Evolutionary conservation across 2,113 vertebrate genomes (phyloP).

Genomic region (Pedetes capensis): DNA sequence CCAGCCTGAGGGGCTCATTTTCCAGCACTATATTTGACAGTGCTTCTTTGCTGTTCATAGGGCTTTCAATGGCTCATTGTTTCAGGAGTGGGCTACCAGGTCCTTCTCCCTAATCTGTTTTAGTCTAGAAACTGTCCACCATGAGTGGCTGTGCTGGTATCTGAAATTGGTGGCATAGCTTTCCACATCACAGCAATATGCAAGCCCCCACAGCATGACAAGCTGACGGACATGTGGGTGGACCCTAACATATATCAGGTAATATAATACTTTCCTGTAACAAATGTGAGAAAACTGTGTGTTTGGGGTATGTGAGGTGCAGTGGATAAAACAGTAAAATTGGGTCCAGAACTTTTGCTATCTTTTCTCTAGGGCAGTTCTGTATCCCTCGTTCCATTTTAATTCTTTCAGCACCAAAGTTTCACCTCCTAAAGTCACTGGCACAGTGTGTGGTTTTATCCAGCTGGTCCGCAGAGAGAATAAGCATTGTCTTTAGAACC

Average conservation of each 20-base stretch:
- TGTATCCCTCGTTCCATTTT: neutral
- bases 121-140: too few species aligned
- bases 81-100: too few species aligned
- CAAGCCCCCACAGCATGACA: too few species aligned
- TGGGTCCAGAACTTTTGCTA: neutral
- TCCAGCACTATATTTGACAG: too few species aligned
- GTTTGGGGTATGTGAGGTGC: neutral
- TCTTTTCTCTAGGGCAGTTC: neutral
- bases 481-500: neutral
- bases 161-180: too few species aligned
- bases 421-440: neutral
- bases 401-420: neutral
- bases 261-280: slow-evolving; percentile 13
- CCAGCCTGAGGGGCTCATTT: too few species aligned
- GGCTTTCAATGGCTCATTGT: too few species aligned
- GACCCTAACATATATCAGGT: neutral
- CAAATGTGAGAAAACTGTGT: neutral
- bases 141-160: too few species aligned
- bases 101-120: too few species aligned
- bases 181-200: too few species aligned
- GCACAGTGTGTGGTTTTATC: neutral
- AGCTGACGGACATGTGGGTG: too few species aligned
- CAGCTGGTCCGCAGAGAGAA: neutral
- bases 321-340: neutral
- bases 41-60: too few species aligned